phyloP scores from a whole-genome alignment of 2,113 vertebrate genomes.

The Engraulis encrasicolus region DNA sequence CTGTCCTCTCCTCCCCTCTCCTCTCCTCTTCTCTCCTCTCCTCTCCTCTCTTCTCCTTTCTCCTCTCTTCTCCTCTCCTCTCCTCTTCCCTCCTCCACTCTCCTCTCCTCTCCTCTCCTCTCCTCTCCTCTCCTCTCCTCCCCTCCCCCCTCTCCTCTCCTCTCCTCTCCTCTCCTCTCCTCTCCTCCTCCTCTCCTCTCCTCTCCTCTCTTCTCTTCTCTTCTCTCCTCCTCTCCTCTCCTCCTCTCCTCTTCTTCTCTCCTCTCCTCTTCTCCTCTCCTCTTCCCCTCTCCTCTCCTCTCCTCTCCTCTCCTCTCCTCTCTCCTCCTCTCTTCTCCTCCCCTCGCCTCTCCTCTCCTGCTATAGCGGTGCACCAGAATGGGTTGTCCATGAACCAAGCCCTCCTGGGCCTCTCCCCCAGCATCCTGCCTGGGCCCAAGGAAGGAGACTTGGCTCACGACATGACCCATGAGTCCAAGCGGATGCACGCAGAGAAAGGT shows the following conservation, averaged over 20 bases:
- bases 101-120: too few species aligned
- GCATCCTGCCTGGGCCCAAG: conserved; percentile 91
- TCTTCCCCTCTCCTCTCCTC: too few species aligned
- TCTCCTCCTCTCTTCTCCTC: too few species aligned
- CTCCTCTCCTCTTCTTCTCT: too few species aligned
- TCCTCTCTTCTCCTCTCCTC: background rate
- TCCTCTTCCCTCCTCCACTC: background rate
- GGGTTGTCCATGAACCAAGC: conserved; percentile 97
- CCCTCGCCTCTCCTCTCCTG: background rate
- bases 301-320: too few species aligned
- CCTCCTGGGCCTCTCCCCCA: conserved; percentile 95
- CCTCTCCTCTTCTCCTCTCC: too few species aligned
- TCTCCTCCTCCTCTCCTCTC: too few species aligned
- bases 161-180: too few species aligned
- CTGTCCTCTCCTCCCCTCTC: background rate
- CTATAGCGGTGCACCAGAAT: conserved; percentile 91
- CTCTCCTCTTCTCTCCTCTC: background rate
- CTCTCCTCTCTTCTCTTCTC: too few species aligned
- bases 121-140: too few species aligned
- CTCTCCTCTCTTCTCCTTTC: conserved; percentile 11
- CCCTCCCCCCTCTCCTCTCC: too few species aligned
- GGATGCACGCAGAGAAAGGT: conserved; percentile 97
- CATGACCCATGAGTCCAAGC: conserved; percentile 90
- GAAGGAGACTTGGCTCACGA: conserved; percentile 98
- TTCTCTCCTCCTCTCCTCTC: too few species aligned